Conservation (phyloP, 2,113 vertebrate genomes). For the Ictalurus furcatus region DNA sequence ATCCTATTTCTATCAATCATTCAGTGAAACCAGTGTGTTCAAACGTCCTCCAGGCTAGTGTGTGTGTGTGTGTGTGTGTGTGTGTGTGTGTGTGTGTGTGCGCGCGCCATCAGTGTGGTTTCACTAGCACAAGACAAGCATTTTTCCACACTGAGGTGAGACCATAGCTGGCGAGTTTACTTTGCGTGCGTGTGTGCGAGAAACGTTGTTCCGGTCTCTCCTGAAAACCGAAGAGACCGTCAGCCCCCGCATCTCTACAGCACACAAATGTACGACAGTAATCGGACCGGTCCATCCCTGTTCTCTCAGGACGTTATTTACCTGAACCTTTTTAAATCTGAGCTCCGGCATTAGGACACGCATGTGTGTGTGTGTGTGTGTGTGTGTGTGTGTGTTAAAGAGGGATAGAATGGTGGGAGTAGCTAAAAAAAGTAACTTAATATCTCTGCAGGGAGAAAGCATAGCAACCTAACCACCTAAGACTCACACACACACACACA, state of each 20-base stretch:
- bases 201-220: background rate
- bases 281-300: background rate
- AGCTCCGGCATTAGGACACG: background rate
- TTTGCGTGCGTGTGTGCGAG: background rate
- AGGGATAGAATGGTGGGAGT: too few relatives aligned
- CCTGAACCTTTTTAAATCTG: background rate
- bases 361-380: background rate
- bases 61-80: background rate
- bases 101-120: background rate
- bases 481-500: background rate
- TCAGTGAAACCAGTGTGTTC: background rate
- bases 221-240: background rate
- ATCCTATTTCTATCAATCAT: background rate
- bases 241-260: background rate
- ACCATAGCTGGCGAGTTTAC: background rate
- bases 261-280: background rate
- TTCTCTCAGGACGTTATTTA: background rate
- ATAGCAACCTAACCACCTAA: background rate
- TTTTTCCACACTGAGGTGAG: constrained; percentile 26
- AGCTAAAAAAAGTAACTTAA: background rate
- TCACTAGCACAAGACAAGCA: constrained; percentile 7
- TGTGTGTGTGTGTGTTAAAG: background rate
- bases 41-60: background rate
- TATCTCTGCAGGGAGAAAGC: background rate
- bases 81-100: background rate